Evolutionary conservation across 2,888 invertebrate genomes (phyloP).

Genomic region (Parnassius mnemosyne): DNA sequence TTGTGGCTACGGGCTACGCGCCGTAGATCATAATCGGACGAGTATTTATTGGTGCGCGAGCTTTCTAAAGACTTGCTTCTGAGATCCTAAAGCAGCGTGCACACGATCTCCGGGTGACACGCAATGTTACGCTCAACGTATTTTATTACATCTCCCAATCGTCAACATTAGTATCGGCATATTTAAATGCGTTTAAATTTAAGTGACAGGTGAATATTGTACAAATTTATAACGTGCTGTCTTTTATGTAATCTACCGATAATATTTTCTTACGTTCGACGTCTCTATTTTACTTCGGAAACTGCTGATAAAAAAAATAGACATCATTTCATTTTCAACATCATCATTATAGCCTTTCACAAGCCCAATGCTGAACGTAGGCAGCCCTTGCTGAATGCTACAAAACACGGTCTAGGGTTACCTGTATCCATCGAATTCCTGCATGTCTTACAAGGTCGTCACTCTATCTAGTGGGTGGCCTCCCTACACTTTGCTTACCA

Average conservation of each 20-base stretch:
- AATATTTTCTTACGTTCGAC: constrained; percentile 29
- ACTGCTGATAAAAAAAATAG: background rate
- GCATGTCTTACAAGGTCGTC: too few species aligned
- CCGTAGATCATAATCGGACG: constrained; percentile 78
- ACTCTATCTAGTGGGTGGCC: too few species aligned
- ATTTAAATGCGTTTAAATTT: constrained; percentile 45
- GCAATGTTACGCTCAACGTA: constrained; percentile 47
- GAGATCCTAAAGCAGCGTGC: constrained; percentile 47
- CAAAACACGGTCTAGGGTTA: too few species aligned
- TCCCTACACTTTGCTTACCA: too few species aligned
- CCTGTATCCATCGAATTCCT: too few species aligned
- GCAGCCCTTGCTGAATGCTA: too few species aligned
- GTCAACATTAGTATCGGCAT: constrained; percentile 34
- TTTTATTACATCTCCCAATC: constrained; percentile 35
- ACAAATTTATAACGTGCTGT: constrained; percentile 45
- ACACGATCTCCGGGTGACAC: constrained; percentile 63
- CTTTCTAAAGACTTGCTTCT: constrained; percentile 63
- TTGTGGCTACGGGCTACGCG: constrained; percentile 75
- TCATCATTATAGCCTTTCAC: too few species aligned
- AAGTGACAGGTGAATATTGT: constrained; percentile 46
- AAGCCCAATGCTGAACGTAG: too few species aligned
- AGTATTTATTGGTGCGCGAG: constrained; percentile 73
- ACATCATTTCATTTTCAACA: too few species aligned
- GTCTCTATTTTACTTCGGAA: constrained; percentile 32
- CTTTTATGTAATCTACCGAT: constrained; percentile 38